Base-by-base conservation (phyloP, 2,797 vertebrate species). In the Xenentodon cancila region DNA sequence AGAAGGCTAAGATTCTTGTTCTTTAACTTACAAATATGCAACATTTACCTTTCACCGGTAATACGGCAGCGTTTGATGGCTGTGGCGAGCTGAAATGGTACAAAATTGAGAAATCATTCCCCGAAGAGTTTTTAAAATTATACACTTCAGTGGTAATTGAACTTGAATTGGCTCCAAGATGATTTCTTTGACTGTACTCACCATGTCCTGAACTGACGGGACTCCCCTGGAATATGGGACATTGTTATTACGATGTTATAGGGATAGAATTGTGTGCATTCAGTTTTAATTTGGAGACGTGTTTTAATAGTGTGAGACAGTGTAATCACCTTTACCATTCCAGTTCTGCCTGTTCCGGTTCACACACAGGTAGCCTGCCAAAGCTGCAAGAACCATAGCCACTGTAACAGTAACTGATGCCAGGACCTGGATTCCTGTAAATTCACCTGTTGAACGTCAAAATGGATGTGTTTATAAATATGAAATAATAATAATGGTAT, bases 321-420 rank as follows among this genome's bases (percentile, higher is more conserved):
- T 52, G 0, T 68, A 50, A 59, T 89, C 73, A 91, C 86, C 86
- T 90, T 88, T 91, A 68, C 76, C 62, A 12, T 77, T 81, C 25
- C 71, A 64, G 64, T 27, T 56, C 21, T 71, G 83, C 69, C 53
- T 82, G 51, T 54, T 88, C 53, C 68, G 30, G 48, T 64, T 87
- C 20, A 91, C 20, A 63, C 84, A 90, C 27, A 93, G 72, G 64
- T 78, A 91, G 60, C 86, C 22, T 0, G 90, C 85, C 62, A 91
- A 17, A 17, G 61, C 80, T 30, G 86, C 60, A n/a, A 94, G 77
- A 46, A 89, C 62, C 22, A 71, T 25, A 37, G 85, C 90, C 30
- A 90, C 89, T 49, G 71, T 64, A 25, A 92, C 58, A 0, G 82
- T 82, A 25, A 82, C 79, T 43, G 77, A 48, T 53, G 91, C 90